Percentiles rank a stretch among this genome's conserved stretches.
phyloP scores from a whole-genome alignment of 2,888 invertebrate species.

The Baccha elongata region DNA sequence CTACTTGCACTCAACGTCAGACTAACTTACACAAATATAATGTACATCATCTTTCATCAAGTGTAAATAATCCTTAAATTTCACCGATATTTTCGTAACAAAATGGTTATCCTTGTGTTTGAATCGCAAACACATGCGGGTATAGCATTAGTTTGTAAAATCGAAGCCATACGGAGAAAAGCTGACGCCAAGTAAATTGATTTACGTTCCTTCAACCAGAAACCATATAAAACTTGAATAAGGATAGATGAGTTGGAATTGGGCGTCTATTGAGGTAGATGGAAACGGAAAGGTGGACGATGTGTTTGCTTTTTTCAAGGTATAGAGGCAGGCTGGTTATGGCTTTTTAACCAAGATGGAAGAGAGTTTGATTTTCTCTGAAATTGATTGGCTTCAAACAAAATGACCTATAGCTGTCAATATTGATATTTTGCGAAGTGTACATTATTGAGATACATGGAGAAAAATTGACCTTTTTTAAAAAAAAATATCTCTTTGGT shows the following conservation, averaged over 20 bases:
- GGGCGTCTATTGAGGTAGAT: not conserved
- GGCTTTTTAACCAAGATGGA: slow-evolving; percentile 8
- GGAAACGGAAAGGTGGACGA: not conserved
- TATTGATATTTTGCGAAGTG: slow-evolving; percentile 21
- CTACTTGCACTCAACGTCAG: not conserved
- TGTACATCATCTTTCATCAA: slow-evolving; percentile 2
- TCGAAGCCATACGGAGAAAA: slow-evolving; percentile 11
- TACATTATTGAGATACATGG: slow-evolving; percentile 4
- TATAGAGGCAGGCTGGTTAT: not conserved
- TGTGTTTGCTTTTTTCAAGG: slow-evolving; percentile 19
- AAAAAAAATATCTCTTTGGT: no score
- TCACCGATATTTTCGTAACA: slow-evolving; percentile 28
- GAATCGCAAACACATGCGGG: slow-evolving; percentile 42
- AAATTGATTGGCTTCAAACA: slow-evolving; percentile 15
- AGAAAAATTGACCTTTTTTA: no score
- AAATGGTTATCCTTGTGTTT: slow-evolving; percentile 19
- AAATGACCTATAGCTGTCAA: slow-evolving; percentile 7
- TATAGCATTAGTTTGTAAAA: slow-evolving; percentile 1
- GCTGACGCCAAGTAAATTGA: slow-evolving; percentile 65
- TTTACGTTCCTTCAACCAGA: slow-evolving; percentile 42
- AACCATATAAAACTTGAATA: slow-evolving; percentile 36
- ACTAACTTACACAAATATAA: not conserved
- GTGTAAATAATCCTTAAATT: slow-evolving; percentile 55
- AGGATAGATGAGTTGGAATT: slow-evolving; percentile 15
- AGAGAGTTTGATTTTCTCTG: not conserved